These are phyloP conservation scores for Dendroctonus valens DNA, from an alignment of 1,140 invertebrate genomes.

Conservation along the genomic window DNA sequence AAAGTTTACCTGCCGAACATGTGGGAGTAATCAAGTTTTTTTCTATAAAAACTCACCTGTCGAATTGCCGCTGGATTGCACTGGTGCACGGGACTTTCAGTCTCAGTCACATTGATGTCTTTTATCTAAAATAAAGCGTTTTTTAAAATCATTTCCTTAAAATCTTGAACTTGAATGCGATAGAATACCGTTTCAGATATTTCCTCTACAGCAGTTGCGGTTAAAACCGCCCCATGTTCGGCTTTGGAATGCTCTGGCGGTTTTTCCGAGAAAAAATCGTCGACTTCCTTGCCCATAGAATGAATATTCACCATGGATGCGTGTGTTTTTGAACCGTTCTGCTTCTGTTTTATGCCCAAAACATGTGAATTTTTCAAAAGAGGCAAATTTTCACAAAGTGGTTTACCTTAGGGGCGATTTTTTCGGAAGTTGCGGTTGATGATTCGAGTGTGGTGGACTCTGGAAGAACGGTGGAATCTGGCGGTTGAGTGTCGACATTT, in stretches of 20 bases:
- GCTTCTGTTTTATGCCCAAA: not conserved
- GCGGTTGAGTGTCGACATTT: slow-evolving; percentile 13
- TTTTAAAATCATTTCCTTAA: not conserved
- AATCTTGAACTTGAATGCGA: not conserved
- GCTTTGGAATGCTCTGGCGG: not conserved
- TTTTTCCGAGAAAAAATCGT: not conserved
- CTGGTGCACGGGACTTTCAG: not conserved
- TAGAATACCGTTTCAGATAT: not conserved
- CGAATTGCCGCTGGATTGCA: slow-evolving; percentile 31
- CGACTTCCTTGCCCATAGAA: not conserved
- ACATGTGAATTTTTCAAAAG: not conserved
- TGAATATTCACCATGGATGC: not conserved
- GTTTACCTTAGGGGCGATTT: not conserved
- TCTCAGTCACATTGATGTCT: not conserved
- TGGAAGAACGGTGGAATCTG: slow-evolving; percentile 6
- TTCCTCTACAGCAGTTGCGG: not conserved
- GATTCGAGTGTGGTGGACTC: slow-evolving; percentile 5
- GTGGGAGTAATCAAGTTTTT: not conserved
- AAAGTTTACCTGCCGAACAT: not conserved
- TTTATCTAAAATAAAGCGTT: not conserved
- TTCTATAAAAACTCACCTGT: slow-evolving; percentile 14
- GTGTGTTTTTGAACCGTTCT: not conserved
- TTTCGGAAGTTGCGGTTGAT: slow-evolving; percentile 1
- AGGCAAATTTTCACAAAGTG: not conserved
- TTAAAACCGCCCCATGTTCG: not conserved